Evolutionary conservation across 1,140 invertebrate species (phyloP).

Genomic region (Pseudomyrmex dendroicus): DNA sequence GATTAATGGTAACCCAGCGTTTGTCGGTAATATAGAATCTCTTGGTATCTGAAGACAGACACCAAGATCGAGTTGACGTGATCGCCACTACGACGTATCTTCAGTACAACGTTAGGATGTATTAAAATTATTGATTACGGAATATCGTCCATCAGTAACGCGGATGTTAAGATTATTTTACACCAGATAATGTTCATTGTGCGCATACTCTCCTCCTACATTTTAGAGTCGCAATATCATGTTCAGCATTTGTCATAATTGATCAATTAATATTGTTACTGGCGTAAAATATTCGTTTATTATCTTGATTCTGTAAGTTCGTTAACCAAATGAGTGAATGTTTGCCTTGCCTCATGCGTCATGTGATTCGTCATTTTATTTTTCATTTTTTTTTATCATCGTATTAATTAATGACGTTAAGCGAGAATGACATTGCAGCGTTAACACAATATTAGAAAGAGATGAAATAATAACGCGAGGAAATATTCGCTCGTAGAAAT

Average conservation of each 20-base stretch:
- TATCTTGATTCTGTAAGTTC: not conserved
- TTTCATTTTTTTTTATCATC: not conserved
- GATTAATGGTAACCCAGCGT: slow-evolving; percentile 26
- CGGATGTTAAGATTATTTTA: too few species aligned
- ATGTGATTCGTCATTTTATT: slow-evolving; percentile 2
- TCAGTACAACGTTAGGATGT: too few species aligned
- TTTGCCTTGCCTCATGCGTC: not conserved
- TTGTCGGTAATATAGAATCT: slow-evolving; percentile 10
- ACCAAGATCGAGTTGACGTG: not conserved
- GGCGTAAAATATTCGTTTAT: not conserved
- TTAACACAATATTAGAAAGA: slow-evolving; percentile 14
- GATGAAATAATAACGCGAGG: not conserved
- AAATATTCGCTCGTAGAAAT: not conserved
- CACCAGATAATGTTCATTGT: too few species aligned
- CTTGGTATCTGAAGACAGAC: not conserved
- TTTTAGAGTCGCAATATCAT: not conserved
- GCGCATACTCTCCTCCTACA: not conserved
- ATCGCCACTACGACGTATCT: not conserved
- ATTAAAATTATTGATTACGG: too few species aligned
- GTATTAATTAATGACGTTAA: slow-evolving; percentile 34
- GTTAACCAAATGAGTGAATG: not conserved
- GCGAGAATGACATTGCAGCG: not conserved
- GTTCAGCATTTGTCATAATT: slow-evolving; percentile 16
- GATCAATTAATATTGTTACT: slow-evolving; percentile 11
- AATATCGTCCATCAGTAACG: too few species aligned